phyloP scores from a whole-genome alignment of 2,888 invertebrate genomes.

The Rutpela maculata region DNA sequence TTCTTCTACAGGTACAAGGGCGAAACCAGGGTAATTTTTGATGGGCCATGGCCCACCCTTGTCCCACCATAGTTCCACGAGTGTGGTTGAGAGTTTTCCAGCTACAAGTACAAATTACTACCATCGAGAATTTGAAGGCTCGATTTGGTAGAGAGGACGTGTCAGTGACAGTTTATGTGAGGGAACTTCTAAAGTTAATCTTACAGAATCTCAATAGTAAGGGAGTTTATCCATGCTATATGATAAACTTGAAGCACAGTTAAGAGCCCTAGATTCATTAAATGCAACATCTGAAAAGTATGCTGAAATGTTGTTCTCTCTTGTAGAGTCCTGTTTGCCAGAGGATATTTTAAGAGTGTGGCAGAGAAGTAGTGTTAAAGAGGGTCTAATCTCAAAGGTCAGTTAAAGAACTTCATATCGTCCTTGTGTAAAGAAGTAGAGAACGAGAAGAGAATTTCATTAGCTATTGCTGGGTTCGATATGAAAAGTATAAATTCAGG shows the following conservation, averaged over 20 bases:
- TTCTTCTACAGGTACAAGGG: no score
- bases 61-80: no score
- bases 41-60: no score
- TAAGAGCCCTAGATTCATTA: no score
- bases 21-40: no score
- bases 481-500: background rate
- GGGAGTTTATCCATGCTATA: no score
- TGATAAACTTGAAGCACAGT: no score
- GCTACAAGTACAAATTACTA: slow-evolving; percentile 53
- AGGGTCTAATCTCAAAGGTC: background rate
- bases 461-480: slow-evolving; percentile 27
- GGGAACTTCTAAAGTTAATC: slow-evolving; percentile 33
- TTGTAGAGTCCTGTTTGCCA: slow-evolving; percentile 37
- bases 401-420: slow-evolving; percentile 21
- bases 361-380: slow-evolving; percentile 10
- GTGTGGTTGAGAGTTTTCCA: slow-evolving; percentile 56
- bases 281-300: slow-evolving; percentile 34
- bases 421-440: slow-evolving; percentile 40
- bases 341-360: no score
- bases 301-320: slow-evolving; percentile 38
- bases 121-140: slow-evolving; percentile 55
- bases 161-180: slow-evolving; percentile 28
- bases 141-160: slow-evolving; percentile 62
- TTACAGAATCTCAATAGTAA: slow-evolving; percentile 34
- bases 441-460: no score